phyloP scores from a whole-genome alignment of 2,888 invertebrate species.

The Xestia ashworthii region DNA sequence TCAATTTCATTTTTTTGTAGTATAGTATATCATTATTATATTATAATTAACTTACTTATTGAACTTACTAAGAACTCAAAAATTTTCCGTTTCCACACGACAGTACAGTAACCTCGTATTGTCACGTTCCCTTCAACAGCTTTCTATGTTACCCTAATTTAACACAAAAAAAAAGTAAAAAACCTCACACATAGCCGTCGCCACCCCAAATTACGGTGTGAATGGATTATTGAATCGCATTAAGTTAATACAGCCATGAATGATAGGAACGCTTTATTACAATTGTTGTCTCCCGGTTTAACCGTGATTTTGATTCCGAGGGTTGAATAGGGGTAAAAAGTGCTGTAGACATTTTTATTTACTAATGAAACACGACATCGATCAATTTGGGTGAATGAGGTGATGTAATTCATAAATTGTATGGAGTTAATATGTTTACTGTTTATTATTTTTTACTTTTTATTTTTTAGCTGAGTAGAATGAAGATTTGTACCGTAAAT shows the following conservation, averaged over 20 bases:
- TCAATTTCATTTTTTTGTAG: too few species aligned
- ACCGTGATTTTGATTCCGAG: constrained; percentile 70
- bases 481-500: not conserved
- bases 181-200: constrained; percentile 51
- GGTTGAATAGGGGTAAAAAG: constrained; percentile 64
- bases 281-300: constrained; percentile 71
- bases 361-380: constrained; percentile 55
- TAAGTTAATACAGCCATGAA: constrained; percentile 80
- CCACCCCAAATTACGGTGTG: constrained; percentile 65
- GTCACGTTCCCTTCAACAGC: constrained; percentile 30
- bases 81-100: too few species aligned
- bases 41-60: too few species aligned
- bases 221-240: constrained; percentile 79
- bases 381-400: constrained; percentile 44
- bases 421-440: not conserved
- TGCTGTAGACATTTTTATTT: constrained; percentile 57
- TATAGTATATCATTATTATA: not conserved
- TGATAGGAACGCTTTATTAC: constrained; percentile 79
- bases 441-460: not conserved
- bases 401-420: constrained; percentile 12
- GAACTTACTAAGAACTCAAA: too few species aligned
- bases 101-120: not conserved
- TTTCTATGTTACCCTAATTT: constrained; percentile 53
- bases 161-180: constrained; percentile 48
- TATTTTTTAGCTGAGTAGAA: not conserved